phyloP scores from a whole-genome alignment of 2,113 vertebrate genomes.

The Tetrao urogallus region DNA sequence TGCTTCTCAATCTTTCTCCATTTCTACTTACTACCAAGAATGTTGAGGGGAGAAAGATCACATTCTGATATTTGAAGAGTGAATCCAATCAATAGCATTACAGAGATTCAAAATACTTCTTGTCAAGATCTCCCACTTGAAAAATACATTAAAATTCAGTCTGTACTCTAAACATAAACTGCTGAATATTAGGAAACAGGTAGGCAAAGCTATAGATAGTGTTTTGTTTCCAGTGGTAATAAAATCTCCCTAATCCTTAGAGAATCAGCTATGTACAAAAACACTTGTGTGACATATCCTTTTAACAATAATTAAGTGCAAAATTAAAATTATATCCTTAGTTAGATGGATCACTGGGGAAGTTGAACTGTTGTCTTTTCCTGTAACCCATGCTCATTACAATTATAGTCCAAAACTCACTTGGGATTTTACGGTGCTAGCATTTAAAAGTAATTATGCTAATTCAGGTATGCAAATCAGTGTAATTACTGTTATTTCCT shows the following conservation, averaged over 20 bases:
- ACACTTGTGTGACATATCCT: neutral
- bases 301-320: slow-evolving; percentile 41
- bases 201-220: neutral
- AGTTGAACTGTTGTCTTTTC: slow-evolving; percentile 49
- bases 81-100: neutral
- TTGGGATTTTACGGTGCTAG: slow-evolving; percentile 54
- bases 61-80: neutral
- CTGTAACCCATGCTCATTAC: slow-evolving; percentile 37
- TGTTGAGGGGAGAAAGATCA: neutral
- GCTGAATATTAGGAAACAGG: neutral
- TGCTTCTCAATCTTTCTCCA: neutral
- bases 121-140: neutral
- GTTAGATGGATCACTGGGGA: slow-evolving; percentile 26
- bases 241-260: neutral
- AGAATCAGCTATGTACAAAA: neutral
- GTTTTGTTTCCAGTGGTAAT: neutral
- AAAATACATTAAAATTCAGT: neutral
- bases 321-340: slow-evolving; percentile 46
- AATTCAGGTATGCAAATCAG: slow-evolving; percentile 48
- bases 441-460: slow-evolving; percentile 66
- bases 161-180: neutral
- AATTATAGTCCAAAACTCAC: slow-evolving; percentile 44
- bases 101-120: neutral
- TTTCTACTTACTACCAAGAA: neutral
- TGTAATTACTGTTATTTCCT: slow-evolving; percentile 58